Evolutionary conservation across 1,140 invertebrate genomes (phyloP), one percentile per base, ranked within the genome.

Genomic region (Monomorium pharaonis): DNA sequence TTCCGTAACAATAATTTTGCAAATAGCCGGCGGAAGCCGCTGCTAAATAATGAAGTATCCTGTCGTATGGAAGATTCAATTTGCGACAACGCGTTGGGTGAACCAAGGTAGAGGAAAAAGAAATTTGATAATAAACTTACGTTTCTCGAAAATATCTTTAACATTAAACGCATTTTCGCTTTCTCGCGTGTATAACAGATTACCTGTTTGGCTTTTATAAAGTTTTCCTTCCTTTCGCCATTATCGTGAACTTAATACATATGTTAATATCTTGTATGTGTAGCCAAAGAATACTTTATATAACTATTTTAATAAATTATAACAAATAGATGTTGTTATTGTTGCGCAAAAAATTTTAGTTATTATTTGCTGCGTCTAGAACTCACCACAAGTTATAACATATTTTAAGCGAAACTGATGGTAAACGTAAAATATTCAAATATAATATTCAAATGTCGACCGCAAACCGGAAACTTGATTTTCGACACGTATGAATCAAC

Each of bases 1-100:
- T 93, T 90, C 89, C 90, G 86, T 91, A 92, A 93, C 89, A 91
- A 93, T 93, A 94, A 94, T 93, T 93, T 92, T 93, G 88, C 90
- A 92, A 93, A 93, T 92, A 91, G 92, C 89, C 89, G 84, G 86
- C 87, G 89, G 86, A 92, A 92, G 87, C 88, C 89, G 88, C 87
- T 87, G 86, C 84, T 93, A 92, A 94, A 93, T 93, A 94, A 94
- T 93, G 90, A 93, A 94, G 84, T 58, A 91, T 65, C 86, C 58
- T 88, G 90, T 90, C 90, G 92, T 91, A 85, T 85, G 86, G 86
- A 90, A 92, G 91, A 93, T 92, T 93, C 91, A 93, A 93, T 93
- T 93, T 93, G 90, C 88, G 77, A 69, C 85, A 74, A 84, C 85
- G 63, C 76, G 85, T 80, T 83, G 90, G 78, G 86, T 76, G 84